phyloP scores from a whole-genome alignment of 53 echinoderm and acorn worm genomes.

The Holothuria leucospilota region DNA sequence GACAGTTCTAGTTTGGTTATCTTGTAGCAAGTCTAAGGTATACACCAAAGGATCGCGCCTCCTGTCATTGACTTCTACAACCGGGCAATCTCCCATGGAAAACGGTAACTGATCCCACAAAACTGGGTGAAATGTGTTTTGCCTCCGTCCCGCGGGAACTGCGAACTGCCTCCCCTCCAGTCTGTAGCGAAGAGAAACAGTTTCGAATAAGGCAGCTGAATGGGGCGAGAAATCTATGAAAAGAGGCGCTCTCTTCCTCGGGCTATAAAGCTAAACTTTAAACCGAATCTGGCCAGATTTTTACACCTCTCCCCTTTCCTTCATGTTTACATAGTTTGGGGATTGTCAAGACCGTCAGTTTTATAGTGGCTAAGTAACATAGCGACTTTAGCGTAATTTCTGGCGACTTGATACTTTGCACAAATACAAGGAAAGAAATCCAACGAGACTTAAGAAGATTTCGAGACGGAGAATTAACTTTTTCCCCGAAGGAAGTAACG shows the following conservation, averaged over 20 bases:
- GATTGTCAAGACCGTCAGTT: slow-evolving; percentile 26
- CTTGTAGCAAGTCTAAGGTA: too few relatives aligned
- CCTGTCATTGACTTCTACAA: slow-evolving; percentile 40
- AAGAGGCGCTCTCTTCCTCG: slow-evolving; percentile 1
- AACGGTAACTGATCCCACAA: slow-evolving; percentile 32
- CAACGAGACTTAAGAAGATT: slow-evolving; percentile 27
- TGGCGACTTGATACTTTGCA: slow-evolving; percentile 38
- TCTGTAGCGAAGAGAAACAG: slow-evolving; percentile 39
- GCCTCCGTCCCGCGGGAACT: slow-evolving; percentile 30
- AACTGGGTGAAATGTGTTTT: slow-evolving; percentile 47
- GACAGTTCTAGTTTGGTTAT: too few relatives aligned
- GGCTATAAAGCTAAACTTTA: slow-evolving; percentile 20
- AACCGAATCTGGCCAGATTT: slow-evolving; percentile 22
- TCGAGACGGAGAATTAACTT: slow-evolving; percentile 33
- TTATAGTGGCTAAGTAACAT: slow-evolving; percentile 41
- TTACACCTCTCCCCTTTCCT: slow-evolving; percentile 29
- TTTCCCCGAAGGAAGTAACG: slow-evolving; percentile 37
- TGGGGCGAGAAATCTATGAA: neutral
- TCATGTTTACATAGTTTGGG: slow-evolving; percentile 43
- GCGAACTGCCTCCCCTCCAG: slow-evolving; percentile 30
- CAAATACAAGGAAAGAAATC: slow-evolving; percentile 33
- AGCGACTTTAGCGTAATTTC: slow-evolving; percentile 44
- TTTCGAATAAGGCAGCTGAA: slow-evolving; percentile 5
- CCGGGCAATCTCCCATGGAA: slow-evolving; percentile 35
- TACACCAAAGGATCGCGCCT: neutral